Evolutionary conservation across 2,888 invertebrate genomes (phyloP).

Genomic region (Patella depressa): DNA sequence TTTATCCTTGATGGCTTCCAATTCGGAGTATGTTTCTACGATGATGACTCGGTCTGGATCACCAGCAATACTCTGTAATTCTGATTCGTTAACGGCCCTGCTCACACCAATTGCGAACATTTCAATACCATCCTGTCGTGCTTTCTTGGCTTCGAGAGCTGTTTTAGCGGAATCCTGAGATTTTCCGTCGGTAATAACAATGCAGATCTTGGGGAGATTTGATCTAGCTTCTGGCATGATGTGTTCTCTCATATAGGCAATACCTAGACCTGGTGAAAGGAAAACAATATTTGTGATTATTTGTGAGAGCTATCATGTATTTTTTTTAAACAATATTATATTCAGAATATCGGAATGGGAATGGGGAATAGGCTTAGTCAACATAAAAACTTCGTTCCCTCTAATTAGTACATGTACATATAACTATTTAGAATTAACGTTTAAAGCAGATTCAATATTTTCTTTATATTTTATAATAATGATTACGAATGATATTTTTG

Average conservation of each 20-base stretch:
- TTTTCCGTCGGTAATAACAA: not conserved
- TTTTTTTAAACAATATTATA: no score
- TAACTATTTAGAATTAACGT: no score
- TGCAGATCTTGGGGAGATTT: not conserved
- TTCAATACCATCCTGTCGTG: conserved; percentile 23
- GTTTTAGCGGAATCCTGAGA: conserved; percentile 21
- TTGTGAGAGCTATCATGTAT: no score
- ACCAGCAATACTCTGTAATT: conserved; percentile 35
- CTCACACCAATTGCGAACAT: conserved; percentile 40
- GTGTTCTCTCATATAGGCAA: not conserved
- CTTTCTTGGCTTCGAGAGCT: conserved; percentile 16
- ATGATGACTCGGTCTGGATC: conserved; percentile 25
- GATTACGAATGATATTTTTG: no score
- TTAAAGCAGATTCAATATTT: no score
- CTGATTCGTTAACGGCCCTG: conserved; percentile 22
- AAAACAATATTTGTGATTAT: no score
- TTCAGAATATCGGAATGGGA: no score
- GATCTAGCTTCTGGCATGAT: not conserved
- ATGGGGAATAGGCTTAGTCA: no score
- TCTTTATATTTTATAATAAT: no score
- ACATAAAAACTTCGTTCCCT: no score
- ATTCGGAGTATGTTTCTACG: conserved; percentile 29
- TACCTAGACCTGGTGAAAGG: not conserved
- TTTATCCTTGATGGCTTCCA: conserved; percentile 32
- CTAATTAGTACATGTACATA: no score